Evolutionary conservation across 2,888 invertebrate genomes (phyloP).

Genomic region (Megaustenia siamemsis): DNA sequence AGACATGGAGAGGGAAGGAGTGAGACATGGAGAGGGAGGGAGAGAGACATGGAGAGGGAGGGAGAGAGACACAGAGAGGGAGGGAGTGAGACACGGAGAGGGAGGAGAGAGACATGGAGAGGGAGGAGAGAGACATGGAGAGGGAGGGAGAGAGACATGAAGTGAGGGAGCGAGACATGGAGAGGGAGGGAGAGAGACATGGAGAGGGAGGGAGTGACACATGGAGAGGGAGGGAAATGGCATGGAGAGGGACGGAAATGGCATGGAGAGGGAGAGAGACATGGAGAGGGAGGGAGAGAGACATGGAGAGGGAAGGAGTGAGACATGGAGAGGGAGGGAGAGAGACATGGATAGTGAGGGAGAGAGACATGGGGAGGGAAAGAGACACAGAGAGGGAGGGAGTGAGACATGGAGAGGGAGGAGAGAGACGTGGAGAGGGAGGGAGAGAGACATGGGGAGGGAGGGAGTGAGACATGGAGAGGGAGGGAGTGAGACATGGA

Average conservation of each 20-base stretch:
- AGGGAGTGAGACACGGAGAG: too few relatives aligned
- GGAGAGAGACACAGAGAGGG: too few relatives aligned
- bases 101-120: too few relatives aligned
- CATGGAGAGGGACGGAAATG: background rate
- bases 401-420: background rate
- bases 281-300: background rate
- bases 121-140: too few relatives aligned
- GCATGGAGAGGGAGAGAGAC: background rate
- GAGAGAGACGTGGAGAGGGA: background rate
- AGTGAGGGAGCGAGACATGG: too few relatives aligned
- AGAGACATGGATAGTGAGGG: background rate
- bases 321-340: background rate
- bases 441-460: background rate
- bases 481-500: conserved; percentile 1
- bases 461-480: background rate
- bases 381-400: background rate
- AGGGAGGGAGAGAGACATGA: too few relatives aligned
- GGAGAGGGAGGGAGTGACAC: too few relatives aligned
- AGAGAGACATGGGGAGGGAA: background rate
- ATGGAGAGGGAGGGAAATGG: background rate
- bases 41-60: too few relatives aligned
- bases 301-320: conserved; percentile 4
- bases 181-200: too few relatives aligned
- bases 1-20: too few relatives aligned
- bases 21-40: too few relatives aligned